Base-by-base conservation (phyloP, 2,888 invertebrate genomes). In the Eutolmus rufibarbis region DNA sequence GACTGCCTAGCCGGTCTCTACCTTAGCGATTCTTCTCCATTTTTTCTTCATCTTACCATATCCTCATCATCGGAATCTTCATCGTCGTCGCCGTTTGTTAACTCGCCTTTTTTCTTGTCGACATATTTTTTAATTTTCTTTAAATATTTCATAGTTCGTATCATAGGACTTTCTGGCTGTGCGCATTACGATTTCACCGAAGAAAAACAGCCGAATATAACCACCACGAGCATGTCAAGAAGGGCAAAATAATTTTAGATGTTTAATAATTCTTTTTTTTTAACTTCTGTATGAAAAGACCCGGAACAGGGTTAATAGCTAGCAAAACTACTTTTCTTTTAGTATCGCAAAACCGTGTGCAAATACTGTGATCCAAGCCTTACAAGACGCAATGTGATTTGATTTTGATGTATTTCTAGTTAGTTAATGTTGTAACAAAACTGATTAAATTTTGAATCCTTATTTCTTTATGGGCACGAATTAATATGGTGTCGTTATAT, bases 41-140 rank as follows among this genome's bases (percentile, higher is more conserved):
- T 51, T 40, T 77, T 86, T 56, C 57, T 87, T 66, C 40, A 31
- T 89, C 94, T 95, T 95, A 96, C 96, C 96, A 96, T 93, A 92
- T 96, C 96, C 89, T 95, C 95, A 87, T 94, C 94, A 90, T 95
- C 95, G 88, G 94, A 95, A 82, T 95, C 94, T 89, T 94, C 94
- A 87, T 90, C 89, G 74, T 90, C 89, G 74, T 91, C 91, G 81
- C 90, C 90, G 43, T 84, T 78, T 7, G 77, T 28, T 0, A 31
- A 19, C 14, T 91, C 91, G 43, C 90, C 90, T 88, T 92, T 92
- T 89, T 91, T 92, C 89, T 93, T 92, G 89, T 92, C 92, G 90
- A 93, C 92, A 89, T 92, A 92, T 90, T 92, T 93, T 90, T 92
- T 92, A 81, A 93, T 91, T 79, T 91, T 91, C 90, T 91, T 92